Base-by-base conservation (phyloP, 2,113 vertebrate genomes). In the Pristiophorus japonicus region DNA sequence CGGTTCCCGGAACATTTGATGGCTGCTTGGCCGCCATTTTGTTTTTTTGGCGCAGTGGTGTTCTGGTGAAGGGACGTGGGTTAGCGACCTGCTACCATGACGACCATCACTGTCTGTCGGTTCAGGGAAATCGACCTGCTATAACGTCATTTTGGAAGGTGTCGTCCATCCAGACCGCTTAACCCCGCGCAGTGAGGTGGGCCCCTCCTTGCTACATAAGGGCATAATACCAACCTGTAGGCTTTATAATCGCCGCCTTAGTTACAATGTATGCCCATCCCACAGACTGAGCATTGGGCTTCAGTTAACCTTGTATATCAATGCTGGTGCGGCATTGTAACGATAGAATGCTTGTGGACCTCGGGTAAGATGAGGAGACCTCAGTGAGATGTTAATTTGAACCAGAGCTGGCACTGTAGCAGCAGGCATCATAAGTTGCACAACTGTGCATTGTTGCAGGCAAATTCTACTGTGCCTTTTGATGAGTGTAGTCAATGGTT, bases 401-500 rank as follows among this genome's bases (percentile, higher is more conserved):
- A 42, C 75, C 78, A 22, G 78, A 42, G 78, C 45, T 81, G 88
- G 88, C 88, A 63, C 30, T 62, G 87, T 34, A n/a, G 30, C 55
- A 59, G 87, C 30, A 59, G 87, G 14, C 87, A 59, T 30, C 34
- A 30, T 51, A 34, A 90, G 87, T 90, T 4, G 47, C 87, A n/a
- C 7, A n/a, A 34, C 12, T 27, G 34, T 59, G 47, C 59, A 90
- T 90, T 55, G 87, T 90, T 90, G 59, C 18, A 42, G 38, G 5
- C 38, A 20, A 91, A 91, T 91, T 91, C 34, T 38, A 91, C 88
- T 90, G 88, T 91, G 88, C 88, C 88, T 91, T 91, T 91, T 16
- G 55, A 91, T 38, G 88, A 91, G 88, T 63, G 34, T 14, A 63
- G 34, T 59, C 51, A 62, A 91, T 8, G 20, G 87, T 30, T 90